Conservation (phyloP, 2,888 invertebrate genomes). For the Congeria kusceri region DNA sequence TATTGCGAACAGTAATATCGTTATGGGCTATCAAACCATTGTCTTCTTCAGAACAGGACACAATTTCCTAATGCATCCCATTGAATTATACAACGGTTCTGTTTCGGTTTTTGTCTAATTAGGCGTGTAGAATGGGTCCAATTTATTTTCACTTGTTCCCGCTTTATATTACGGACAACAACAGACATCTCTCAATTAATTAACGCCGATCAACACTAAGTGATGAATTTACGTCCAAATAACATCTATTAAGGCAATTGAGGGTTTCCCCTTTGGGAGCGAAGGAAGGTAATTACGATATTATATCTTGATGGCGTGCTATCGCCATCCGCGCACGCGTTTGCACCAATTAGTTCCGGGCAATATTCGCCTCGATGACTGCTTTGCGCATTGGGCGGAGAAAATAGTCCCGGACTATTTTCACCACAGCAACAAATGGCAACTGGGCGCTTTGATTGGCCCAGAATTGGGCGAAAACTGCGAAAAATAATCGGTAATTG, state of each 20-base stretch:
- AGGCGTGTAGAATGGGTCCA: conserved; percentile 20
- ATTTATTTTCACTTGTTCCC: conserved; percentile 47
- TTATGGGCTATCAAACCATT: no score
- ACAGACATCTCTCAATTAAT: conserved; percentile 62
- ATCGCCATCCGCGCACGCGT: conserved; percentile 52
- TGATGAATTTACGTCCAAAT: conserved; percentile 63
- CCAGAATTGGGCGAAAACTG: conserved; percentile 37
- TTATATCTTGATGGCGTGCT: conserved; percentile 60
- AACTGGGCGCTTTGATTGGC: conserved; percentile 41
- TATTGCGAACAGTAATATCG: no score
- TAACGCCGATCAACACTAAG: conserved; percentile 62
- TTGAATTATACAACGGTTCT: conserved; percentile 23
- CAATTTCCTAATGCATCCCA: conserved; percentile 43
- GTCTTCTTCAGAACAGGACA: neutral
- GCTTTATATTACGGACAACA: conserved; percentile 48
- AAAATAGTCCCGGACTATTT: conserved; percentile 41
- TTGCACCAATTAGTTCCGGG: neutral
- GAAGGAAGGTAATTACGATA: conserved; percentile 66
- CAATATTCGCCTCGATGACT: no score
- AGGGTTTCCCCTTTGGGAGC: conserved; percentile 57
- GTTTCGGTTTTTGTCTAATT: conserved; percentile 32
- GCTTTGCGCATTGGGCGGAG: neutral
- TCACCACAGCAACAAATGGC: conserved; percentile 34
- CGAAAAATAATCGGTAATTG: conserved; percentile 64
- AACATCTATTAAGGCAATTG: conserved; percentile 67